These are phyloP conservation scores for Rousettus leschenaultii DNA, from an alignment of 2,113 vertebrate species.

Conservation along the genomic window DNA sequence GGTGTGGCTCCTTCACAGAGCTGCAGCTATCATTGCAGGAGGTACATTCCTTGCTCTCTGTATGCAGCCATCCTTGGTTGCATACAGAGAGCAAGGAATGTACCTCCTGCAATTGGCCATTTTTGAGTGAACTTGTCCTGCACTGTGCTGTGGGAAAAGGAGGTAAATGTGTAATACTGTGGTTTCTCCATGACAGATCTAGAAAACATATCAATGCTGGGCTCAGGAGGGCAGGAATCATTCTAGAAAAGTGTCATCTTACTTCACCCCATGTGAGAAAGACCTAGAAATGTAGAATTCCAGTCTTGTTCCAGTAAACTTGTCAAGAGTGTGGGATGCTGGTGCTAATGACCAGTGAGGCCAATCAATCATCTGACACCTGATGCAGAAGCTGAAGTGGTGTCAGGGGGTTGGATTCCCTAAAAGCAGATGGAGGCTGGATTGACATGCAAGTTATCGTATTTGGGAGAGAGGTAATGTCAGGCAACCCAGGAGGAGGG, in stretches of 20 bases:
- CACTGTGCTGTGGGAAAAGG: not conserved
- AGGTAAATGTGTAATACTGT: not conserved
- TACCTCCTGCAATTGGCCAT: not conserved
- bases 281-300: not conserved
- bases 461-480: not conserved
- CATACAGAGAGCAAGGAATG: rapidly evolving
- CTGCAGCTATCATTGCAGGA: not conserved
- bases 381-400: not conserved
- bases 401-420: not conserved
- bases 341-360: not conserved
- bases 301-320: not conserved
- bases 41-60: too few relatives aligned
- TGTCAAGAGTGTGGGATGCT: not conserved
- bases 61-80: too few relatives aligned
- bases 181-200: not conserved
- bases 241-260: not conserved
- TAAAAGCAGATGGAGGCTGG: not conserved
- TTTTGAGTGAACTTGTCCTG: not conserved
- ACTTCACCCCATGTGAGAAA: not conserved
- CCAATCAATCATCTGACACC: not conserved
- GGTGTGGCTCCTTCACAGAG: not conserved
- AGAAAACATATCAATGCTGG: not conserved
- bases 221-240: not conserved
- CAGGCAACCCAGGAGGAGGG: not conserved
- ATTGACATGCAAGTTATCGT: not conserved